Conservation (phyloP, 1,140 invertebrate species). For the Papilio helenus region DNA sequence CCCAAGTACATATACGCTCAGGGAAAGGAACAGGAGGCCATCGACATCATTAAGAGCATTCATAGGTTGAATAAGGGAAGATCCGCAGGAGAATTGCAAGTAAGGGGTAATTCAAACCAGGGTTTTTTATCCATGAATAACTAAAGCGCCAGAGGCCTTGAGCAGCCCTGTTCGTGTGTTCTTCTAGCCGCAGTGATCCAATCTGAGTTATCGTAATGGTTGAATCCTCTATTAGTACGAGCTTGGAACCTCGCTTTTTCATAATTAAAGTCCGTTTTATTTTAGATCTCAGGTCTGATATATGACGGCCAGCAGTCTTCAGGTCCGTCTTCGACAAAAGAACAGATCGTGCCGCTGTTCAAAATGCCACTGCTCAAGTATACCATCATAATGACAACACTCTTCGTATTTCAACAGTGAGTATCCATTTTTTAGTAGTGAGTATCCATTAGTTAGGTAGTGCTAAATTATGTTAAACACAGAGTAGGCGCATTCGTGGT, state of each 20-base stretch:
- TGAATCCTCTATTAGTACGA: no score
- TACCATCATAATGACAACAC: conserved; percentile 59
- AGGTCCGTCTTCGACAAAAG: conserved; percentile 41
- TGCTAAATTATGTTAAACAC: conserved; percentile 1
- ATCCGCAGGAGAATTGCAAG: conserved; percentile 48
- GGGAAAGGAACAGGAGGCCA: conserved; percentile 53
- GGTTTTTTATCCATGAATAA: no score
- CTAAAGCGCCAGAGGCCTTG: no score
- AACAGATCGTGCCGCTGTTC: conserved; percentile 62
- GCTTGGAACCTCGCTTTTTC: not conserved
- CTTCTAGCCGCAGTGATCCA: no score
- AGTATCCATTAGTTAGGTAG: conserved; percentile 39
- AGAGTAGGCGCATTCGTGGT: conserved; percentile 63
- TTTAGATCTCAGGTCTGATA: conserved; percentile 49
- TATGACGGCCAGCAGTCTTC: conserved; percentile 37
- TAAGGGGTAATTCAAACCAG: conserved; percentile 41
- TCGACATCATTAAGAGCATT: conserved; percentile 58
- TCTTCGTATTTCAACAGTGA: conserved; percentile 68
- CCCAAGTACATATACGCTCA: conserved; percentile 62
- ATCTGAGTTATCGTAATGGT: no score
- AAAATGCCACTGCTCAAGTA: conserved; percentile 62
- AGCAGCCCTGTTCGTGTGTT: no score
- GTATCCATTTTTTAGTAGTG: conserved; percentile 52
- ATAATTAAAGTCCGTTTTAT: conserved; percentile 1
- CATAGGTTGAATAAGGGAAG: conserved; percentile 52